phyloP scores from a whole-genome alignment of 2,888 invertebrate species.

The Agrypnus murinus region DNA sequence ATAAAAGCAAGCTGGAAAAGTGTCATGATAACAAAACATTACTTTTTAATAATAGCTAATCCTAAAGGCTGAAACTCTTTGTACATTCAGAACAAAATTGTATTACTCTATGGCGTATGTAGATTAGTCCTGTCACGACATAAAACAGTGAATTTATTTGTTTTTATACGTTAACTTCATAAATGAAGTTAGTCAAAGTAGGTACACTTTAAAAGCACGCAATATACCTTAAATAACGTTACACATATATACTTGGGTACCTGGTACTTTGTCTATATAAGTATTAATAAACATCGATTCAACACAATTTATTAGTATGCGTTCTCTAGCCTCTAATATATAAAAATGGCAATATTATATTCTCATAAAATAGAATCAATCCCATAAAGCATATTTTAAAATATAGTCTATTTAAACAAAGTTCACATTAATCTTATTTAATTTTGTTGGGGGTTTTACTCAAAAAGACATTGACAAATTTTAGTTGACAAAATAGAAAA shows the following conservation, averaged over 20 bases:
- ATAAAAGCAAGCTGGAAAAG: no score
- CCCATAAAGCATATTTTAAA: no score
- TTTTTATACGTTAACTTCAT: not conserved
- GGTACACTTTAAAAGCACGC: constrained; percentile 14
- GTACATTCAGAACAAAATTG: not conserved
- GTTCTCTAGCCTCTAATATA: not conserved
- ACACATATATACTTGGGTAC: constrained; percentile 13
- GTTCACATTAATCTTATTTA: no score
- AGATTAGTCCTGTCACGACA: constrained; percentile 5
- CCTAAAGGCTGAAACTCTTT: not conserved
- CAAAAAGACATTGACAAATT: not conserved
- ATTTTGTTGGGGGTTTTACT: no score
- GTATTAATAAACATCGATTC: constrained; percentile 4
- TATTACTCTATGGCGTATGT: not conserved
- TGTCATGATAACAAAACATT: not conserved
- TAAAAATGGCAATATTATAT: no score
- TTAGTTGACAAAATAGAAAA: not conserved
- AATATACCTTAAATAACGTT: constrained; percentile 12
- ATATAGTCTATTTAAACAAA: no score
- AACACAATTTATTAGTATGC: constrained; percentile 11
- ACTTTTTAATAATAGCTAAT: not conserved
- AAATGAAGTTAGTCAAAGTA: not conserved
- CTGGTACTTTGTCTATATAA: constrained; percentile 19
- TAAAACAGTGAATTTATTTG: constrained; percentile 16
- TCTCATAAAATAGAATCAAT: no score